Conservation (phyloP, 1,140 invertebrate species). For the Drosophila eugracilis region DNA sequence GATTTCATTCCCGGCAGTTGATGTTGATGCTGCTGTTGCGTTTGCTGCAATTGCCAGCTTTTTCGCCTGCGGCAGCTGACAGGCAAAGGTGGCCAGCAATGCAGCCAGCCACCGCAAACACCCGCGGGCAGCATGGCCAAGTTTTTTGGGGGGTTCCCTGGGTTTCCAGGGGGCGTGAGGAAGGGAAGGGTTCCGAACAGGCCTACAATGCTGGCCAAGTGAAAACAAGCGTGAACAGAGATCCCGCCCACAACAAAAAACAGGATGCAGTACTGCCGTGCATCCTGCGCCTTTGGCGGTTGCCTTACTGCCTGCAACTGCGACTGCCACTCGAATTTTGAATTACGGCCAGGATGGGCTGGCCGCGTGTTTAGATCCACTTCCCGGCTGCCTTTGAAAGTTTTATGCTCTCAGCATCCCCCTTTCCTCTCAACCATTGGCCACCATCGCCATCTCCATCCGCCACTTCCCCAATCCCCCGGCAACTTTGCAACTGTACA, state of each 20-base stretch:
- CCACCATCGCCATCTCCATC: no score
- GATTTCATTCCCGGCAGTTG: neutral
- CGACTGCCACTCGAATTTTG: conserved; percentile 78
- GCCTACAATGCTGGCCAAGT: conserved; percentile 39
- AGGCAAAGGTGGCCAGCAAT: conserved; percentile 37
- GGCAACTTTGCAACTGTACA: conserved; percentile 76
- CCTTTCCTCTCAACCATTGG: no score
- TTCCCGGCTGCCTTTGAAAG: conserved; percentile 72
- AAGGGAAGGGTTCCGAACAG: conserved; percentile 2
- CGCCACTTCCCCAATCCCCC: conserved; percentile 2
- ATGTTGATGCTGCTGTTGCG: conserved; percentile 12
- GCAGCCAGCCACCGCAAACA: conserved; percentile 32
- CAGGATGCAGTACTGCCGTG: conserved; percentile 66
- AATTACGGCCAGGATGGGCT: conserved; percentile 65
- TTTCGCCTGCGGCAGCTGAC: conserved; percentile 27
- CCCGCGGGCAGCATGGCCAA: conserved; percentile 28
- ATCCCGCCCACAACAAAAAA: conserved; percentile 57
- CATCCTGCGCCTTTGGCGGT: conserved; percentile 67
- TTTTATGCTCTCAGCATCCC: conserved; percentile 65
- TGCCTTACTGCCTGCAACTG: conserved; percentile 46
- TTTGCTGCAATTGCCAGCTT: conserved; percentile 15
- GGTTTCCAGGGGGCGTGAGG: neutral
- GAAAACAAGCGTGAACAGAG: conserved; percentile 74
- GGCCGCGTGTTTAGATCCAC: conserved; percentile 70
- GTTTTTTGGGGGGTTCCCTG: no score